Evolutionary conservation across 2,113 vertebrate species (phyloP), one percentile per base, ranked within the genome.

Genomic region (Calonectris borealis): DNA sequence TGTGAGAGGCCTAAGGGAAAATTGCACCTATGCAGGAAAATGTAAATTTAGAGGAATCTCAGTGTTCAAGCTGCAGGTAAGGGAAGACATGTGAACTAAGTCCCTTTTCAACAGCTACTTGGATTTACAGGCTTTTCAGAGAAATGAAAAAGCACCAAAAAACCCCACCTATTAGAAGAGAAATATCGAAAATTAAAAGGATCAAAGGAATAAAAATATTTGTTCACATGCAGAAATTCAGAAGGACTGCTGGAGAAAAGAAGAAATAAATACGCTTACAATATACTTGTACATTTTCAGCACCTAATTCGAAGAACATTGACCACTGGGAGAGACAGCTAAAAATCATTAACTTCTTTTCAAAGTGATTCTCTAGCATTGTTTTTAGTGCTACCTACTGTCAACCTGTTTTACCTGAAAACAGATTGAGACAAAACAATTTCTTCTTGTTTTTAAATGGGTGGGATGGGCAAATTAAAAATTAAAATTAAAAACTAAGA

Each of bases 101-200:
- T 55, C 6, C 13, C 24, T 80, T 36, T 7, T 36, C 16, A 77
- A 31, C 40, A 90, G 62, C 40, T 85, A 51, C 49, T 31, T 85
- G 42, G 44, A 64, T 86, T 76, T 60, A 85, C 8, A 93, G 61
- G 40, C 26, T 93, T 93, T 79, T 52, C 44, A 64, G 6, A 6
- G 15, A 73, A 92, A 94, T 54, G 7, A 36, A 38, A 90, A 94
- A 84, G 20, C 15, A 73, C 84, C 57, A 77, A 66, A 93, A 78
- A 7, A 9, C 69, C 97, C 98, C 98, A 99, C 97, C 98, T 98
- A 97, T 96, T 97, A 88, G 97, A 96, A 96, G 80, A 98, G 95
- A 98, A 98, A 96, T 98, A 98, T 72, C 4, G 34, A 97, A 98
- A 96, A 91, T 97, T 96, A 97, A 97, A 98, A 97, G 97, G 94